phyloP scores from a whole-genome alignment of 2,797 vertebrate genomes.

The Gorsachius magnificus region DNA sequence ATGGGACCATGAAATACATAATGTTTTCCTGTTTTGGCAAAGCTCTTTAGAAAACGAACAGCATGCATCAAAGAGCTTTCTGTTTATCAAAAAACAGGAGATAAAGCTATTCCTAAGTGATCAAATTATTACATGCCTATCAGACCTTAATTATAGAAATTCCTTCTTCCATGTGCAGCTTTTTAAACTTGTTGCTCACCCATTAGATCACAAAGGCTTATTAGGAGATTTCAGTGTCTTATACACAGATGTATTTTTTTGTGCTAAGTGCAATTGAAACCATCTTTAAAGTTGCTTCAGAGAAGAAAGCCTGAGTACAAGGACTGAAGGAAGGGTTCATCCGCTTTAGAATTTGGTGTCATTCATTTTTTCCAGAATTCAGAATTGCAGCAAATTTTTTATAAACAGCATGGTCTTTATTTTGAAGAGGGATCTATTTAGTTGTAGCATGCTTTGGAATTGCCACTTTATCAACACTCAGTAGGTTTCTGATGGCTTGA shows the following conservation, averaged over 20 bases:
- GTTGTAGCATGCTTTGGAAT: background rate
- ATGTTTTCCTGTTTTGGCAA: background rate
- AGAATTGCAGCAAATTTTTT: background rate
- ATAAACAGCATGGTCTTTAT: background rate
- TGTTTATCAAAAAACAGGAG: background rate
- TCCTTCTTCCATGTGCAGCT: background rate
- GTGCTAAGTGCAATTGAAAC: background rate
- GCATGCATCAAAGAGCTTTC: background rate
- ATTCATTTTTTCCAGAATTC: background rate
- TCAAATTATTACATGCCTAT: background rate
- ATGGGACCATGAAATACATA: background rate
- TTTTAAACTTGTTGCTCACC: background rate
- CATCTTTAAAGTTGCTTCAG: background rate
- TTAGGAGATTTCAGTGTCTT: background rate
- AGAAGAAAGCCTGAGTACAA: background rate
- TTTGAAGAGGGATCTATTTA: background rate
- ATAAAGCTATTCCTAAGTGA: background rate
- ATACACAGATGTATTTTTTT: background rate
- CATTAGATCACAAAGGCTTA: background rate
- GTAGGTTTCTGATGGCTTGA: background rate
- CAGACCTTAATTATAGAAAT: background rate
- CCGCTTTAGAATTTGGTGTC: background rate
- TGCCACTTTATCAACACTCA: background rate
- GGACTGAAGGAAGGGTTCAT: background rate
- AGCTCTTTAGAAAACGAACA: background rate